These are phyloP conservation scores for Danio kyathit DNA, from an alignment of 2,797 vertebrate species.

Conservation along the genomic window DNA sequence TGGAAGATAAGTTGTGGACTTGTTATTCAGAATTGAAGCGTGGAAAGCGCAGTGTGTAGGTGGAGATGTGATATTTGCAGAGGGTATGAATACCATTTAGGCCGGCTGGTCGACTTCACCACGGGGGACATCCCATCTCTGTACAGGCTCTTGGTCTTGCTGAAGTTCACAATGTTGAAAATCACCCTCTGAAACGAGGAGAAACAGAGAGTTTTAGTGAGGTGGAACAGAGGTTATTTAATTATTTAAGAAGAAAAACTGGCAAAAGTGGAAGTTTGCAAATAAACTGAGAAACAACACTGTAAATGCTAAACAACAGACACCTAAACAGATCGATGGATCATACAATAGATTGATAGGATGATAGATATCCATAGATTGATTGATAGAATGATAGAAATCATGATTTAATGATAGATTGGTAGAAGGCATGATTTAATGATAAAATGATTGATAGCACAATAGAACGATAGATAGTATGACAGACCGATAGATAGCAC, in stretches of 20 bases:
- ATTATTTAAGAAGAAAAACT: background rate
- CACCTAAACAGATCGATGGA: no score
- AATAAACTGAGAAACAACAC: background rate
- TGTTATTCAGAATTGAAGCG: slow-evolving; percentile 33
- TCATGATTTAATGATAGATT: no score
- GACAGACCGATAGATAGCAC: no score
- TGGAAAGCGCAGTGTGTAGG: background rate
- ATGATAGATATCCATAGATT: no score
- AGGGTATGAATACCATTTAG: slow-evolving; percentile 87
- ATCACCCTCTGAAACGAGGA: slow-evolving; percentile 91
- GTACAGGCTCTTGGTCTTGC: slow-evolving; percentile 98
- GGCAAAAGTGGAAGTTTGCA: background rate
- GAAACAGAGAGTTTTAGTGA: slow-evolving; percentile 18
- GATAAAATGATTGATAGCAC: no score
- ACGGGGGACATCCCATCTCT: slow-evolving; percentile 97
- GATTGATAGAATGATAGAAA: no score
- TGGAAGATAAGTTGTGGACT: slow-evolving; percentile 8
- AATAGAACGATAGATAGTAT: no score
- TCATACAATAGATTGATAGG: no score
- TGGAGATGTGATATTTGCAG: slow-evolving; percentile 38
- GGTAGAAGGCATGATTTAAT: no score
- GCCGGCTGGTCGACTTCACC: slow-evolving; percentile 95
- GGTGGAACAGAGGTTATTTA: background rate
- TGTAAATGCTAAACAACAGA: no score
- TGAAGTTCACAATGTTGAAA: slow-evolving; percentile 99